Evolutionary conservation across 2,888 invertebrate genomes (phyloP).

Genomic region (Gymnocheta viridis): DNA sequence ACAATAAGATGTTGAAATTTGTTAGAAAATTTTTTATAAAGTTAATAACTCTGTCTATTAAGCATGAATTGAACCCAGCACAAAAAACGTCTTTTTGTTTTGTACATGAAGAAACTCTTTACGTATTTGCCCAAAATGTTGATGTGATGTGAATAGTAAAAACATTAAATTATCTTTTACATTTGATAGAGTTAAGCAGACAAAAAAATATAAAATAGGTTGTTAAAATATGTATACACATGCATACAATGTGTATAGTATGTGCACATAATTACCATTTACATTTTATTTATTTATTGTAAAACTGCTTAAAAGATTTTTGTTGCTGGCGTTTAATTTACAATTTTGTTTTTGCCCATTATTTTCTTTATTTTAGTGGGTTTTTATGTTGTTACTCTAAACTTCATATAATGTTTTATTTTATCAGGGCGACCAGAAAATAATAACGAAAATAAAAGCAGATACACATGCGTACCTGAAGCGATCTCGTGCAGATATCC

Average conservation of each 20-base stretch:
- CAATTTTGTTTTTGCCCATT: background rate
- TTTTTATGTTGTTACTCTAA: slow-evolving; percentile 60
- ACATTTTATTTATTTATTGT: slow-evolving; percentile 18
- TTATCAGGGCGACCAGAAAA: slow-evolving; percentile 24
- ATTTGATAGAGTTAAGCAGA: slow-evolving; percentile 1
- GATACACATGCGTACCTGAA: background rate
- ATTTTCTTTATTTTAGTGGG: background rate
- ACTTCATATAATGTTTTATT: slow-evolving; percentile 61
- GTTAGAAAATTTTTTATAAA: too few relatives aligned
- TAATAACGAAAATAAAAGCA: background rate
- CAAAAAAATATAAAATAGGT: too few relatives aligned
- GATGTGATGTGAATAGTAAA: background rate
- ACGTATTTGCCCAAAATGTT: background rate
- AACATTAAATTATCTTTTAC: slow-evolving; percentile 9
- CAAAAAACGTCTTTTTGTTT: background rate
- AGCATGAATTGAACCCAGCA: background rate
- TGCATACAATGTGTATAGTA: too few relatives aligned
- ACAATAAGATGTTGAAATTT: too few relatives aligned
- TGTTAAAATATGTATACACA: slow-evolving; percentile 4
- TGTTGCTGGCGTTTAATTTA: slow-evolving; percentile 1
- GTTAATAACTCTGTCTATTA: background rate
- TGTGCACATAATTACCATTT: slow-evolving; percentile 12
- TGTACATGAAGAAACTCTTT: background rate
- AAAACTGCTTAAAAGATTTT: background rate
- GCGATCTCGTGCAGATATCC: background rate